phyloP scores from a whole-genome alignment of 2,113 vertebrate species.

The Camarhynchus parvulus region DNA sequence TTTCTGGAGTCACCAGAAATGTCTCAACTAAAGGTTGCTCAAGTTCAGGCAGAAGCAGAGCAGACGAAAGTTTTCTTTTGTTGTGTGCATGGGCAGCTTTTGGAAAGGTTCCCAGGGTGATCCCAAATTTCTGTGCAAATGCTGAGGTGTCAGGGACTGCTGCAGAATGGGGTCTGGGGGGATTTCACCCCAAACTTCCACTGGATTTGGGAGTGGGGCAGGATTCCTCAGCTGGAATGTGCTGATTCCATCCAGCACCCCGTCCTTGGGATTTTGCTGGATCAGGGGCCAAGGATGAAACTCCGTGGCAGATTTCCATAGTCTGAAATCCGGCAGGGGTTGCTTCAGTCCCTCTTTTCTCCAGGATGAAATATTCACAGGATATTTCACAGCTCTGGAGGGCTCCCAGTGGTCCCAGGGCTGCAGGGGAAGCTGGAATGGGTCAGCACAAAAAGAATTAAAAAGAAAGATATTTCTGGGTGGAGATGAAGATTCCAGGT shows the following conservation, averaged over 20 bases:
- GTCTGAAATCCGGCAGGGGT: background rate
- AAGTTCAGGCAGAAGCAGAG: background rate
- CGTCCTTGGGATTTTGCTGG: background rate
- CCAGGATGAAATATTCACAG: background rate
- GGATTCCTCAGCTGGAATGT: background rate
- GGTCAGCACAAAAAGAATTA: too few species aligned
- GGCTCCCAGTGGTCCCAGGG: background rate
- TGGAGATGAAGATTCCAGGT: background rate
- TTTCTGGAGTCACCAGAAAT: background rate
- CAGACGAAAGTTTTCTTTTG: background rate
- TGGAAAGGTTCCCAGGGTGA: background rate
- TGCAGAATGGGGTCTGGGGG: background rate
- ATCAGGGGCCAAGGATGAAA: too few species aligned
- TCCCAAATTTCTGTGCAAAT: background rate
- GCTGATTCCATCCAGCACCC: background rate
- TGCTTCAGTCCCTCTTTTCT: too few species aligned
- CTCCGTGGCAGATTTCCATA: background rate
- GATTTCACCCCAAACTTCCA: rapidly evolving
- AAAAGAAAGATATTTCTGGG: background rate
- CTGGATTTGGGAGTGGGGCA: background rate
- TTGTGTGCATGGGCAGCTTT: rapidly evolving
- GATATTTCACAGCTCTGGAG: background rate
- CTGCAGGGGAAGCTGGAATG: background rate
- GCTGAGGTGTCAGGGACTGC: background rate
- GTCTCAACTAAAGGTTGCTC: background rate